phyloP scores from a whole-genome alignment of 2,113 vertebrate species.

The Tapirus terrestris region DNA sequence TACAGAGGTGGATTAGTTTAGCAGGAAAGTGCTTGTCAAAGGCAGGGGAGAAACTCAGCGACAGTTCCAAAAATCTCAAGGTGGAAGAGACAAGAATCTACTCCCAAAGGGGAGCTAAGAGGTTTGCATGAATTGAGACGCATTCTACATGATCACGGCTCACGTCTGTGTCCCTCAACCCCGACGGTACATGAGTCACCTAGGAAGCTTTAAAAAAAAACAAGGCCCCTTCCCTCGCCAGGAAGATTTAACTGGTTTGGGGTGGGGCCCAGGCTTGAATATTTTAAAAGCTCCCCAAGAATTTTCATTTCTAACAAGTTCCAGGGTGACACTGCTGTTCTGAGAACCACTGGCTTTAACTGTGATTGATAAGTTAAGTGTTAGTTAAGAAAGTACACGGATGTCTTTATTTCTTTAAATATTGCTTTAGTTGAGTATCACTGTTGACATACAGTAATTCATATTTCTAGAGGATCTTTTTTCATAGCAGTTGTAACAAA shows the following conservation, averaged over 20 bases:
- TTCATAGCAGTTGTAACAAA: background rate
- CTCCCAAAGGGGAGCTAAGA: background rate
- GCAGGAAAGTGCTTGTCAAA: background rate
- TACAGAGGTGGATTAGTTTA: background rate
- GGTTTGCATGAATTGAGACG: background rate
- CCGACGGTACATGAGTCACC: background rate
- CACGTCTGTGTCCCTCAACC: background rate
- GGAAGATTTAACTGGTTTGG: constrained; percentile 3
- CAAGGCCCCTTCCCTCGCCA: background rate
- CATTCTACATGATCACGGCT: background rate
- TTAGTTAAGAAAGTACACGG: background rate
- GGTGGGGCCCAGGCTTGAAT: background rate
- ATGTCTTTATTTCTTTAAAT: background rate
- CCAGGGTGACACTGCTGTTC: background rate
- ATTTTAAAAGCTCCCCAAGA: background rate
- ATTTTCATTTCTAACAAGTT: background rate
- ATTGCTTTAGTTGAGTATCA: background rate
- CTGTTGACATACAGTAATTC: background rate
- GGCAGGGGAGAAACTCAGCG: background rate
- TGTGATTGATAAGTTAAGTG: background rate
- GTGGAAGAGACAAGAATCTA: background rate
- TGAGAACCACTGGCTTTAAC: background rate
- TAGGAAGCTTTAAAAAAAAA: background rate
- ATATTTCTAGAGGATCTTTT: background rate
- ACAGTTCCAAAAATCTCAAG: background rate